A percentile compares a stretch with the other conserved stretches of the same genome.
phyloP scores from a whole-genome alignment of 2,113 vertebrate species.

The Saguinus midas region DNA sequence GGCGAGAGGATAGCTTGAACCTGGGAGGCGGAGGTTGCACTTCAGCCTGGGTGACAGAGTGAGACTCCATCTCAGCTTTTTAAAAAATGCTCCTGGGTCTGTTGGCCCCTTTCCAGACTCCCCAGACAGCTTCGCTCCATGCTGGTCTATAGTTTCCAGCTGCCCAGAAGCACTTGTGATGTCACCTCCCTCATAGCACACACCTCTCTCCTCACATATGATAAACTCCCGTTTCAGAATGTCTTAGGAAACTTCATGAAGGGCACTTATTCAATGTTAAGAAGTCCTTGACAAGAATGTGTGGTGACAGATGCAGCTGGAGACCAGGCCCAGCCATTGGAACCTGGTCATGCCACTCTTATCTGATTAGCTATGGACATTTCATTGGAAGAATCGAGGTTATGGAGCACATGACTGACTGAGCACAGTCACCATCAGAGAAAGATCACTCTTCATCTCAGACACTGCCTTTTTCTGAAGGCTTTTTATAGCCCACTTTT shows the following conservation, averaged over 20 bases:
- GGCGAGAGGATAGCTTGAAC: not conserved
- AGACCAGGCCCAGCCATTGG: not conserved
- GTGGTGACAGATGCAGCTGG: not conserved
- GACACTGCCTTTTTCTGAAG: not conserved
- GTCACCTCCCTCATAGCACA: not conserved
- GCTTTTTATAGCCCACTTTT: slow-evolving; percentile 56
- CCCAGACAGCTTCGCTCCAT: not conserved
- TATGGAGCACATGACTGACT: not conserved
- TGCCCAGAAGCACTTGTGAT: not conserved
- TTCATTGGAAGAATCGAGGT: not conserved
- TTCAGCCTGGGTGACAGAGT: not conserved
- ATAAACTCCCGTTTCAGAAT: not conserved
- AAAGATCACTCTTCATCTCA: slow-evolving; percentile 20
- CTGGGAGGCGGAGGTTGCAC: not conserved
- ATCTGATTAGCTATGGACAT: not conserved
- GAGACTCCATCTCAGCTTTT: not conserved
- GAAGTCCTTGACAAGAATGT: not conserved
- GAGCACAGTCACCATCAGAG: not conserved
- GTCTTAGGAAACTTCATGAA: not conserved
- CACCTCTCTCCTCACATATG: not conserved
- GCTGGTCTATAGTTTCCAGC: not conserved
- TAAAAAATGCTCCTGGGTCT: not conserved
- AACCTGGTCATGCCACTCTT: not conserved
- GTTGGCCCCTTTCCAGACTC: not conserved
- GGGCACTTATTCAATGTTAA: not conserved